phyloP scores from a whole-genome alignment of 2,888 invertebrate genomes.

The Sesamia inferens region DNA sequence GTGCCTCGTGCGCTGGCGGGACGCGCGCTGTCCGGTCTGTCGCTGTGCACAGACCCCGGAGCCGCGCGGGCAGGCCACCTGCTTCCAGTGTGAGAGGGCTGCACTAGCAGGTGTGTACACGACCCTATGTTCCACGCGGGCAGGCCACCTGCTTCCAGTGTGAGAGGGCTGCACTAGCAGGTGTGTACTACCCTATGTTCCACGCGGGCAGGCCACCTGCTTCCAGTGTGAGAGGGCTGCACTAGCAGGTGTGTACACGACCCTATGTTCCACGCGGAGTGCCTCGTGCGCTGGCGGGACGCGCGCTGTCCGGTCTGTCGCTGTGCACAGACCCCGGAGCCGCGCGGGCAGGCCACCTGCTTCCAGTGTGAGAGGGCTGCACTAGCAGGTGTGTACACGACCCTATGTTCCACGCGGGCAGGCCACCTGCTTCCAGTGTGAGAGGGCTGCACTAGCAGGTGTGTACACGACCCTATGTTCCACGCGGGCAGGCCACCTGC shows the following conservation, averaged over 20 bases:
- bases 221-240: conserved; percentile 44
- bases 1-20: conserved; percentile 98
- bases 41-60: conserved; percentile 96
- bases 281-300: conserved; percentile 98
- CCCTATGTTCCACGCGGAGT: conserved; percentile 95
- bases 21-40: conserved; percentile 99
- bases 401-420: conserved; percentile 92
- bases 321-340: conserved; percentile 95
- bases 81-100: conserved; percentile 71
- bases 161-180: conserved; percentile 28
- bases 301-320: conserved; percentile 99
- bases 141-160: conserved; percentile 90
- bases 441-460: conserved; percentile 26
- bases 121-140: conserved; percentile 90
- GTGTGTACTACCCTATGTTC: conserved; percentile 62
- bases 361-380: conserved; percentile 44
- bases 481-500: conserved; percentile 92
- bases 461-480: too few species aligned
- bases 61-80: conserved; percentile 92
- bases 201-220: conserved; percentile 92
- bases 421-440: conserved; percentile 89
- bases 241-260: conserved; percentile 20
- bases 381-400: too few species aligned
- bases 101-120: conserved; percentile 13
- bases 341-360: conserved; percentile 92